Base-by-base conservation (phyloP, 2,113 vertebrate genomes). In the Ciconia maguari region DNA sequence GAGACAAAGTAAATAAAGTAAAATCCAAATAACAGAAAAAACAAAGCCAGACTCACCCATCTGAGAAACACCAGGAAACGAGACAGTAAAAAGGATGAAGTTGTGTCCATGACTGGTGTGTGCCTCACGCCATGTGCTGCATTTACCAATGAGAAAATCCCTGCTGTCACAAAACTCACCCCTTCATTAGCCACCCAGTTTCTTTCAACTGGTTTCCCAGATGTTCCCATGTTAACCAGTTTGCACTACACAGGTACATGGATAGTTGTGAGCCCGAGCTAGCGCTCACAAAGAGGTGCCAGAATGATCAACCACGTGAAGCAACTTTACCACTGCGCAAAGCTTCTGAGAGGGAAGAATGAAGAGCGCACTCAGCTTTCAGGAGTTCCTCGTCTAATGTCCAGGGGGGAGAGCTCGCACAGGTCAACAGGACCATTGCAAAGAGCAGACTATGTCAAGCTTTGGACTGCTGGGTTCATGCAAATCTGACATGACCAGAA, bases 331-430 rank as follows among this genome's bases (percentile, higher is more conserved):
- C 9, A 1, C 6, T 65, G 49, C 4, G 8, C 77, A 87, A 72
- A 71, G n/a, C 18, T 15, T 2, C 34, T 11, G 30, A 66, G 54
- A 2, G 32, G 49, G 41, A 60, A 20, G 0, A 1, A 61, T 3
- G 9, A 42, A 38, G 44, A 72, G 26, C 3, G 10, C 46, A 13
- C 49, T 61, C 60, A 14, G 34, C 34, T 85, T 57, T 25, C 55
- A 12, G 32, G 38, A 68, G 48, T 4, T 83, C 62, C 62, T 87
- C 11, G 4, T 22, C 54, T 51, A 38, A 48, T 58, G 26, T 24
- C 13, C 34, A 61, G 36, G 7, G 20, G 22, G 21, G 3, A 72
- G 13, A 61, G 25, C 13, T 54, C 24, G 24, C 48, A 22, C 5
- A 4, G 52, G 16, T 24, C 55, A 68, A 41, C 10, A 30, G 18